Base-by-base conservation (phyloP, 2,113 vertebrate species). In the Lynx canadensis region DNA sequence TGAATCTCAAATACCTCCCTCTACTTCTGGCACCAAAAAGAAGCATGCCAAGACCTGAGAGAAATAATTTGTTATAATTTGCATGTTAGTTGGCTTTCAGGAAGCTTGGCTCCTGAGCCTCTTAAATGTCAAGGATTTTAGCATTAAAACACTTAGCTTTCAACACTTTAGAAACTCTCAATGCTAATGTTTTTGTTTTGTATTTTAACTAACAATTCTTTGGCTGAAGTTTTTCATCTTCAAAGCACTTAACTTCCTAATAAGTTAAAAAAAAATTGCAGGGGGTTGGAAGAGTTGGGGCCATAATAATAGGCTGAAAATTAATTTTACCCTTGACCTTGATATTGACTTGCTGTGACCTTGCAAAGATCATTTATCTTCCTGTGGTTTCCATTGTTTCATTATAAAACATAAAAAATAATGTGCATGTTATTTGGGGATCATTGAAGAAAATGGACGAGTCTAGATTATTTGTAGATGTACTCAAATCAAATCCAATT, bases 41-140 rank as follows among this genome's bases (percentile, higher is more conserved):
- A 97, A 94, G 81, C 89, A 79, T 93, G 97, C 96, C 95, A 97
- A 96, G 73, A 88, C 88, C 95, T 84, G 48, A 94, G 94, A 98
- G 95, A 97, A 94, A 98, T 94, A 98, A 97, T 97, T 97, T 96
- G 94, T 97, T 97, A 89, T 86, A 97, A 98, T 97, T 97, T 98
- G 92, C 97, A 98, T 96, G 94, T 96, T 92, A 78, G 94, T 89
- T 97, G 97, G 97, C 97, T 98, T 97, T 97, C 90, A 74, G 92
- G 69, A 96, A 76, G 66, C 85, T 97, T 98, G 97, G 97, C 93
- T 98, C 97, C 92, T 86, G 81, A 97, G 92, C 68, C 85, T 97
- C 97, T 95, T 83, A 98, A 98, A 97, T 98, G 97, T 98, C 97
- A 97, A 96, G 96, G 92, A 97, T 98, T 97, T 97, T 96, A 98